Evolutionary conservation across 2,113 vertebrate species (phyloP).

Genomic region (Sula dactylatra): DNA sequence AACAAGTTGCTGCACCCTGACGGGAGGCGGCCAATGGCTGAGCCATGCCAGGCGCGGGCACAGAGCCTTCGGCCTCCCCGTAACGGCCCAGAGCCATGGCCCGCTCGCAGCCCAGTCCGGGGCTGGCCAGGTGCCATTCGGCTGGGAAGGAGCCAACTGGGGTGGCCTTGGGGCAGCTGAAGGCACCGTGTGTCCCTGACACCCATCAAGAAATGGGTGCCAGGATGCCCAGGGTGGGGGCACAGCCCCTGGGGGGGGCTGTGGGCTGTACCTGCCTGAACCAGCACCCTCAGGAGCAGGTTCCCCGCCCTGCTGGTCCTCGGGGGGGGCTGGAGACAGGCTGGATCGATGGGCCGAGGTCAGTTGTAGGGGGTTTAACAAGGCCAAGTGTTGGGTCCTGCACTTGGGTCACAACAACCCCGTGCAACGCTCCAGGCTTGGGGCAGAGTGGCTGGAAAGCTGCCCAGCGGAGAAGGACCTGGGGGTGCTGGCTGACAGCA

Average conservation of each 20-base stretch:
- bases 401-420: no score
- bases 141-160: background rate
- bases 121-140: background rate
- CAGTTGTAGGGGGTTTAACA: no score
- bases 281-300: no score
- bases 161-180: background rate
- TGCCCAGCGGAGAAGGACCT: no score
- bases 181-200: rapidly evolving
- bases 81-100: rapidly evolving
- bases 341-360: no score
- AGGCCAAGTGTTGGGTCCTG: no score
- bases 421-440: no score
- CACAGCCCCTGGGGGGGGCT: background rate
- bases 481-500: no score
- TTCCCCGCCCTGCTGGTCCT: background rate
- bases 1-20: background rate
- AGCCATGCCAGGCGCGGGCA: background rate
- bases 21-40: background rate
- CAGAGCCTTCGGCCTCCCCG: background rate
- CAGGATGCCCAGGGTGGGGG: background rate
- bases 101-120: background rate
- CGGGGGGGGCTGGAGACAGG: background rate
- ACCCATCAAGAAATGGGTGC: background rate
- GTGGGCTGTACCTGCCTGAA: background rate
- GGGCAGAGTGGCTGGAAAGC: no score